phyloP scores from a whole-genome alignment of 2,888 invertebrate genomes.

The Metalampra italica region DNA sequence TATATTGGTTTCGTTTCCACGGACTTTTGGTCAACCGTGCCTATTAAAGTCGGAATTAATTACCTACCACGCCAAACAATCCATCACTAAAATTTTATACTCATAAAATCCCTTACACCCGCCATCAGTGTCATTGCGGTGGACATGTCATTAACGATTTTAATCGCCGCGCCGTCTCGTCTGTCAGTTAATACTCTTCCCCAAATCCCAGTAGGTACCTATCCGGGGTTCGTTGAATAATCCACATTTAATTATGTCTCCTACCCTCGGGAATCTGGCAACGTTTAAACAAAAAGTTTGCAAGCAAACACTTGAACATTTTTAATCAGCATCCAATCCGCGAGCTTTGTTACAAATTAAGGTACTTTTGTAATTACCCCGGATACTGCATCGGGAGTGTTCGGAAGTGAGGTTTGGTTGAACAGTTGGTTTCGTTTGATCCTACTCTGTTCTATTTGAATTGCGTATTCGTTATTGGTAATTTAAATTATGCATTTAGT shows the following conservation, averaged over 20 bases:
- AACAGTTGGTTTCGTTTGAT: background rate
- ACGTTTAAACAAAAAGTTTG: conserved; percentile 28
- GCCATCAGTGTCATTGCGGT: background rate
- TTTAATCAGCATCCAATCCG: conserved; percentile 31
- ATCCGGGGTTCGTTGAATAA: conserved; percentile 24
- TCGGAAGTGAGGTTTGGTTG: background rate
- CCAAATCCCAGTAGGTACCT: conserved; percentile 1
- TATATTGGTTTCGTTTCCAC: too few species aligned
- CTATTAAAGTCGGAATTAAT: too few species aligned
- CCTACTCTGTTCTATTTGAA: too few species aligned
- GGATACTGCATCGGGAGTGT: background rate
- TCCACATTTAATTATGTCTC: conserved; percentile 43
- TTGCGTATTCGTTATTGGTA: too few species aligned
- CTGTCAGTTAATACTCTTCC: conserved; percentile 13
- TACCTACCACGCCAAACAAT: too few species aligned
- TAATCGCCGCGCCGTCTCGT: conserved; percentile 13
- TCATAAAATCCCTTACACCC: too few species aligned
- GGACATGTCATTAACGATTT: conserved; percentile 11
- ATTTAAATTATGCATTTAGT: too few species aligned
- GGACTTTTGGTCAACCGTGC: too few species aligned
- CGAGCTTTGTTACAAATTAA: conserved; percentile 2
- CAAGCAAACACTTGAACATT: conserved; percentile 37
- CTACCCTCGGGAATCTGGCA: conserved; percentile 10
- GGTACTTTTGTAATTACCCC: conserved; percentile 7
- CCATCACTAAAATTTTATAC: too few species aligned